phyloP scores from a whole-genome alignment of 2,113 vertebrate species.

The Notechis scutatus region DNA sequence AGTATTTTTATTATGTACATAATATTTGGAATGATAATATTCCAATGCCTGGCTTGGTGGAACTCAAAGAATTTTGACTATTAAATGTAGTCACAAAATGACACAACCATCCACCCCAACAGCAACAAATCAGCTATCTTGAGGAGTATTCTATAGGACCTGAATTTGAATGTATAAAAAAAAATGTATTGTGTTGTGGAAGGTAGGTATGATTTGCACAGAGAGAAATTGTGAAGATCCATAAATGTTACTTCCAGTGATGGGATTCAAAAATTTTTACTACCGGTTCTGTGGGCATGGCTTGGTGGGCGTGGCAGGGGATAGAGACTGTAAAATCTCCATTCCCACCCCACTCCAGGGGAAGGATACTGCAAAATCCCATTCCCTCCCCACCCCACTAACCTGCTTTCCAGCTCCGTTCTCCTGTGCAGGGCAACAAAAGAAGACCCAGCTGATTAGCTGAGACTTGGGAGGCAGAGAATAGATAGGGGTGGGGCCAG shows the following conservation, averaged over 20 bases:
- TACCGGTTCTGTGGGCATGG: no score
- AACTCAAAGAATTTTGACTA: neutral
- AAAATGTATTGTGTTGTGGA: neutral
- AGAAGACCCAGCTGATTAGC: no score
- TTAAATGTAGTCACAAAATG: neutral
- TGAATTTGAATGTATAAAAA: neutral
- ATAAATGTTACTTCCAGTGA: neutral
- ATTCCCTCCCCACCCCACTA: no score
- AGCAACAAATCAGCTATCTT: neutral
- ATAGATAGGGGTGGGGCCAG: no score
- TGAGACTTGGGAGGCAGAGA: no score
- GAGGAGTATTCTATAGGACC: neutral
- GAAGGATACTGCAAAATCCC: no score
- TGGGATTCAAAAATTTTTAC: no score
- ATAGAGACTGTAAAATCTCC: no score
- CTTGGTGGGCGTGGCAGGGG: no score
- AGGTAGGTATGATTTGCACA: neutral
- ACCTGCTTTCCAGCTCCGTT: no score
- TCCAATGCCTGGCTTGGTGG: neutral
- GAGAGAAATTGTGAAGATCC: neutral
- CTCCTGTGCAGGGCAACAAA: no score
- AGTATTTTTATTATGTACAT: neutral
- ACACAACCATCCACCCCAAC: neutral
- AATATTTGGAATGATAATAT: neutral
- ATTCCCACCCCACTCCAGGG: no score